Base-by-base conservation (phyloP, 2,797 vertebrate genomes). In the Aratinga solstitialis region DNA sequence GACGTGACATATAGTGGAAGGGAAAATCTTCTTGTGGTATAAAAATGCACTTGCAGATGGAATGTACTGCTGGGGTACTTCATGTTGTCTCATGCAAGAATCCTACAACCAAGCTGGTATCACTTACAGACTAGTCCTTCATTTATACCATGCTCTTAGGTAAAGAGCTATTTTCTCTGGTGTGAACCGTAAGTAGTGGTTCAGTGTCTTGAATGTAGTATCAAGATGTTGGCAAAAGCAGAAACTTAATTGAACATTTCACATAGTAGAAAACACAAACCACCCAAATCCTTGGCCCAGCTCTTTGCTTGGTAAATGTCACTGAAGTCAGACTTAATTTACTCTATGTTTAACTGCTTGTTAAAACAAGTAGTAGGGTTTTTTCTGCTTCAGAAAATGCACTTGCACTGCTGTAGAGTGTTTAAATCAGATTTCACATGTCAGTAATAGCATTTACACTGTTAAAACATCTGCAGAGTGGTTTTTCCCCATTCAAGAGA, bases 301-400 rank as follows among this genome's bases (percentile, higher is more conserved):
- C 73, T 81, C 69, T 95, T 94, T 91, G 85, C 89, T 91, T 21
- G 74, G 69, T 61, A 91, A 96, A 96, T 94, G 91, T 63, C 94
- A 86, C 5, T 51, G 1, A 47, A 96, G 85, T 62, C 61, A 47
- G 87, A 58, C 72, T 67, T 71, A 66, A 88, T 96, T 92, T 86
- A 53, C 69, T 92, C 4, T 53, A 4, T 40, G 68, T 87, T 68
- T 61, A 90, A 90, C 3, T 58, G 78, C 88, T 69, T 48, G 67
- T 69, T 95, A 47, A 58, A 82, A 11, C 43, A 66, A 66, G 50
- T 10, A 30, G 53, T 5, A 45, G 40, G 36, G 3, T 3, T 16
- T 47, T 73, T 73, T 22, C 2, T 50, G 38, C 26, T 32, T 51
- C 0, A 4, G 22, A 42, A 7, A 63, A 59, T 26, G 51, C 72